Conservation (phyloP, 2,888 invertebrate genomes). For the Drosophila seclusa region DNA sequence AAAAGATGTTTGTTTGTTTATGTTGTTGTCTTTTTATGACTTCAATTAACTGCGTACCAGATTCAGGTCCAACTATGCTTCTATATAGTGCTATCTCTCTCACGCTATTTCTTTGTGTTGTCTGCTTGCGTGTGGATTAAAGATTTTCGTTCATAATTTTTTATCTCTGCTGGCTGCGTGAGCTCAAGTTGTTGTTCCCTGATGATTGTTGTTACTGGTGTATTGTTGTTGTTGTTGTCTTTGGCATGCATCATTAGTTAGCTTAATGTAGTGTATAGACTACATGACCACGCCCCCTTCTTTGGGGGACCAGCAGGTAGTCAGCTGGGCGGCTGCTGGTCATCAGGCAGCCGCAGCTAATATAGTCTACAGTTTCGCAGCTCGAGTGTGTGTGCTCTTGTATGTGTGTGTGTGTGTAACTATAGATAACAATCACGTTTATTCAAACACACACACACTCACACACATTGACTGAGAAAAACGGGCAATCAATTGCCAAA, state of each 20-base stretch:
- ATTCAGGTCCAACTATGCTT: conserved; percentile 44
- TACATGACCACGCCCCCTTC: conserved; percentile 46
- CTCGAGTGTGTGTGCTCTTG: neutral
- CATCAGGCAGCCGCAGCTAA: conserved; percentile 52
- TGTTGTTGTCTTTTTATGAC: conserved; percentile 74
- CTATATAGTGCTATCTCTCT: conserved; percentile 12
- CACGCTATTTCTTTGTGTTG: neutral
- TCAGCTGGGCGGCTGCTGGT: conserved; percentile 50
- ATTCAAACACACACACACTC: conserved; percentile 15
- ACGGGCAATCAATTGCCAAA: conserved; percentile 77
- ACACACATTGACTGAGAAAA: conserved; percentile 43
- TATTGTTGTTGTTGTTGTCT: conserved; percentile 40
- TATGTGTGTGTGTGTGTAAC: conserved; percentile 1
- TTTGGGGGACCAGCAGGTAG: conserved; percentile 31
- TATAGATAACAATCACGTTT: conserved; percentile 65
- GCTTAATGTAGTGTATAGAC: conserved; percentile 72
- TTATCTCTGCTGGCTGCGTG: conserved; percentile 71
- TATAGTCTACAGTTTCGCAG: neutral
- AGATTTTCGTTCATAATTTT: conserved; percentile 80
- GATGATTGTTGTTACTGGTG: conserved; percentile 15
- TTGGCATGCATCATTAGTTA: conserved; percentile 78
- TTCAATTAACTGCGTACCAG: conserved; percentile 74
- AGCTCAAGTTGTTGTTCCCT: conserved; percentile 59
- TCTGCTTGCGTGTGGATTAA: conserved; percentile 43
- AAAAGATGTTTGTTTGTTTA: conserved; percentile 67